Conservation (phyloP, 2,113 vertebrate genomes). For the Procavia capensis region DNA sequence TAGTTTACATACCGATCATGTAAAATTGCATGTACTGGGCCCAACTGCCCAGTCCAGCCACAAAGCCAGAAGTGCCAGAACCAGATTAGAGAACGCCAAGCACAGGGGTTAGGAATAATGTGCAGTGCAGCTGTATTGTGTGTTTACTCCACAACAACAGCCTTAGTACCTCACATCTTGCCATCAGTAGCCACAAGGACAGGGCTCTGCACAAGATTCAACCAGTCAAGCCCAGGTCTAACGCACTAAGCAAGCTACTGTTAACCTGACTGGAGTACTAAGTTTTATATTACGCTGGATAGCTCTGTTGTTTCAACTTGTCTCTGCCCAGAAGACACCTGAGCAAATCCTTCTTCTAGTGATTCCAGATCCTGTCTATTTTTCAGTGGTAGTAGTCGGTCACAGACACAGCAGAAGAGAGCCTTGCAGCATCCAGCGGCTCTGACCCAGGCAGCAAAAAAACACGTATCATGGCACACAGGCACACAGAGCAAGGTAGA, state of each 20-base stretch:
- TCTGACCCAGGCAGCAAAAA: slow-evolving; percentile 88
- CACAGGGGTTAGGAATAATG: background rate
- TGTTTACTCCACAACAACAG: background rate
- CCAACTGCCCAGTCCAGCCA: rapidly evolving
- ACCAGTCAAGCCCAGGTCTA: slow-evolving; percentile 88
- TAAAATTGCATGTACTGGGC: background rate
- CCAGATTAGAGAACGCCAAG: too few species aligned
- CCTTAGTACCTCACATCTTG: background rate
- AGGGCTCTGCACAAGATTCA: slow-evolving; percentile 76
- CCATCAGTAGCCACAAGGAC: background rate
- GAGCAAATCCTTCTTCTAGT: slow-evolving; percentile 91
- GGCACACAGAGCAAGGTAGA: slow-evolving; percentile 94
- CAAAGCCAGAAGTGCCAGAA: background rate
- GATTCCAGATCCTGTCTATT: slow-evolving; percentile 87
- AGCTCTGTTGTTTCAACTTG: slow-evolving; percentile 91
- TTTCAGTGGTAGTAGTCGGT: slow-evolving; percentile 88
- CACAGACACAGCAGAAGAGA: slow-evolving; percentile 89
- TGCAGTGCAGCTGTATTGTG: background rate
- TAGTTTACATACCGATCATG: background rate
- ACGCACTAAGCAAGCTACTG: slow-evolving; percentile 91
- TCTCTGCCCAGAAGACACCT: slow-evolving; percentile 92
- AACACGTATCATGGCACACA: slow-evolving; percentile 86
- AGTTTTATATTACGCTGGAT: slow-evolving; percentile 92
- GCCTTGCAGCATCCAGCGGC: slow-evolving; percentile 94
- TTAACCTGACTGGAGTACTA: slow-evolving; percentile 91